Base-by-base conservation (phyloP, 2,797 vertebrate species). In the Tauraco hartlaubi region DNA sequence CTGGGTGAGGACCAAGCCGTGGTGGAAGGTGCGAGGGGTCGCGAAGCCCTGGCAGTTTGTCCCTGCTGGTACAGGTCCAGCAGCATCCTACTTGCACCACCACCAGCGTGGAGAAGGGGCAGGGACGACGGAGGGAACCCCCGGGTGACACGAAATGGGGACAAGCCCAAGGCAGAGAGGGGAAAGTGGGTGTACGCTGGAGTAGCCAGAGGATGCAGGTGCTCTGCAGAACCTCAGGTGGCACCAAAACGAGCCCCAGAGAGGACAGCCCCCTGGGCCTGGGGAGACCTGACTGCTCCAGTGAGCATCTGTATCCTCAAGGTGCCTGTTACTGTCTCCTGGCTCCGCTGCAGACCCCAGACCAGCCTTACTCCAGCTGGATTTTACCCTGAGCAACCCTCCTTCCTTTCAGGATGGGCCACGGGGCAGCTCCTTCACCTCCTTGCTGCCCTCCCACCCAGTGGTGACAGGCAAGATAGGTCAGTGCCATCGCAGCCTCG, bases 101-200 rank as follows among this genome's bases (percentile, higher is more conserved):
- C 21, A 15, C 11, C 49, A 26, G 64, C 35, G 6, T 0, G 5
- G 19, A 20, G 35, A 28, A 44, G 29, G 43, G 28, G 21, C 43
- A 22, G 29, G 22, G 33, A 10, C 0, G 0, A 14, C 0, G 1
- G 4, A 14, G 31, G 21, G 11, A 8, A 44, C 1, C 5, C 23
- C 7, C 33, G 23, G 48, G 2, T 6, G 31, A 20, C 7, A 4
- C 2, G 49, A 63, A 64, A n/a, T 2, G 18, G 25, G 43, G 16
- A 15, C 25, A 16, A 31, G 17, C 8, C 9, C 19, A 17, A 7
- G 19, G 43, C 56, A 92, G 56, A 62, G 56, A 58, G 9, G 33
- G 55, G 20, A 74, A 66, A 44, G 20, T 26, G 49, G 7, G 4
- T 31, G 44, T 3, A 11, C 1, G 1, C 28, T 69, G 85, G 20